phyloP scores from a whole-genome alignment of 2,113 vertebrate species.

The Naja naja region DNA sequence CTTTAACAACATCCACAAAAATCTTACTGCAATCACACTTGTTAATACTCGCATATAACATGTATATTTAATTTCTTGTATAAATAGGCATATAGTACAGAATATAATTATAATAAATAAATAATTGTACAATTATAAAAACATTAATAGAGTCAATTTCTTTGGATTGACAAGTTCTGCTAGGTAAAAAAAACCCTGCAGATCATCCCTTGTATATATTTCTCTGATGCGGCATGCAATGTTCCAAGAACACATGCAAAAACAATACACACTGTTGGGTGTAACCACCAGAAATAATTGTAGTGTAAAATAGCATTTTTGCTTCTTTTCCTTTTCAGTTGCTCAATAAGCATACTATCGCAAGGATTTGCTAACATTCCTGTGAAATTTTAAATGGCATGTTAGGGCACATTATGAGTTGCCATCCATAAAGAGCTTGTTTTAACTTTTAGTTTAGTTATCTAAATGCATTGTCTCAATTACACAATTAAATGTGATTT shows the following conservation, averaged over 20 bases:
- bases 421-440: slow-evolving; percentile 29
- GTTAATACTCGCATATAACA: background rate
- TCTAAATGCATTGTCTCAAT: background rate
- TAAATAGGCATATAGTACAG: background rate
- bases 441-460: slow-evolving; percentile 3
- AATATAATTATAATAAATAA: background rate
- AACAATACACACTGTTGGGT: slow-evolving; percentile 8
- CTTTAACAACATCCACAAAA: background rate
- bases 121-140: background rate
- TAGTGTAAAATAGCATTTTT: slow-evolving; percentile 30
- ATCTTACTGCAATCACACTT: background rate
- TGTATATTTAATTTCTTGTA: background rate
- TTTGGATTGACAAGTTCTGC: background rate
- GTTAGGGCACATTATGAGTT: slow-evolving; percentile 30
- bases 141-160: background rate
- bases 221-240: background rate
- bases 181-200: accelerated
- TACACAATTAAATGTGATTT: background rate
- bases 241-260: slow-evolving; percentile 25
- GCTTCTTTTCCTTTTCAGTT: background rate
- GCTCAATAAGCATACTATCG: slow-evolving; percentile 42
- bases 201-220: background rate
- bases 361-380: slow-evolving; percentile 35
- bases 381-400: slow-evolving; percentile 30
- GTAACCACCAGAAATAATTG: background rate